Conservation (phyloP, 2,797 vertebrate species). For the Pelochelys cantorii region DNA sequence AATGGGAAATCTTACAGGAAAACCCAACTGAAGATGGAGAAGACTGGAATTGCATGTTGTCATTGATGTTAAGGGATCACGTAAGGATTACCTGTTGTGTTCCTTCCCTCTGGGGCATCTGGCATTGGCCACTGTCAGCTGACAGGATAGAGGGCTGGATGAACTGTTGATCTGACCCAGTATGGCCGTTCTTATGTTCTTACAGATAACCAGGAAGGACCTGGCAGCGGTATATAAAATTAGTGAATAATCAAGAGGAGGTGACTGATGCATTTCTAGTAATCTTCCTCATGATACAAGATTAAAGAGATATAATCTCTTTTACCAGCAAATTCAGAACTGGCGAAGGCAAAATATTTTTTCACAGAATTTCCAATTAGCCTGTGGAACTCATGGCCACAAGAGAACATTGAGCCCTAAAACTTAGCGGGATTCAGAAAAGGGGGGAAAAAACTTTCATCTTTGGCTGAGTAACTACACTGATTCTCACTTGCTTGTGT, state of each 20-base stretch:
- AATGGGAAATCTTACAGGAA: background rate
- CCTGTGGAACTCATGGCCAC: background rate
- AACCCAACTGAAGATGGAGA: background rate
- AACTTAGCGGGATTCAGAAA: background rate
- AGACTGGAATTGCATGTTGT: background rate
- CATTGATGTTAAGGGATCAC: no score
- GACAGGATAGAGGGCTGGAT: no score
- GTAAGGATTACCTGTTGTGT: no score
- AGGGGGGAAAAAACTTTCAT: background rate
- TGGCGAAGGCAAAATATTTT: background rate
- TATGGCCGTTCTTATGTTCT: background rate
- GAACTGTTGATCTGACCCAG: no score
- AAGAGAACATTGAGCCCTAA: background rate
- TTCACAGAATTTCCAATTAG: background rate
- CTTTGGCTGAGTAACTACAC: background rate
- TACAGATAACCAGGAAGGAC: background rate
- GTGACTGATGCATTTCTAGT: background rate
- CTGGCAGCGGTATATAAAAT: background rate
- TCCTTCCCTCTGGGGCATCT: no score
- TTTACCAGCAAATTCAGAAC: background rate
- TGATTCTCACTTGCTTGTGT: background rate
- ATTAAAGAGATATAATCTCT: background rate
- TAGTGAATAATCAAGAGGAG: background rate
- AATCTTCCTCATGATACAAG: background rate
- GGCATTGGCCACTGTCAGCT: no score